A percentile compares a stretch with the other conserved stretches of the same genome.
These are phyloP conservation scores for Epinephelus cyanopodus DNA, from an alignment of 2,113 vertebrate genomes.

Conservation along the genomic window DNA sequence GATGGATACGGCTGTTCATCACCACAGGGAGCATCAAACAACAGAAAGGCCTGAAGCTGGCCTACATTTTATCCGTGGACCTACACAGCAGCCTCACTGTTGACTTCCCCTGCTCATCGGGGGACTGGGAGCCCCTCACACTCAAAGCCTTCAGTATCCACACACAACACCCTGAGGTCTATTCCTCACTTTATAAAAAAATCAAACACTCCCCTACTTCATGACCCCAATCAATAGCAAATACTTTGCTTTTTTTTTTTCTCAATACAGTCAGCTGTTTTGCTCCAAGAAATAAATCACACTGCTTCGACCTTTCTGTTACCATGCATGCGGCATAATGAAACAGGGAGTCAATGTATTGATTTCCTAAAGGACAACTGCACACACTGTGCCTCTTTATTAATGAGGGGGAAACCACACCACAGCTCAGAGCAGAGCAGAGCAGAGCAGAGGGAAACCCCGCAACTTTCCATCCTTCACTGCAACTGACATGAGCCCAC, in stretches of 20 bases:
- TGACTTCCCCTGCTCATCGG: neutral
- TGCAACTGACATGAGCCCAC: neutral
- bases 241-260: neutral
- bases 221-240: neutral
- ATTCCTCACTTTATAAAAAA: neutral
- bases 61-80: neutral
- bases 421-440: neutral
- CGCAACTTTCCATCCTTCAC: slow-evolving; percentile 50
- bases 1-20: neutral
- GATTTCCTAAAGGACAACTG: slow-evolving; percentile 60
- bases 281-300: neutral
- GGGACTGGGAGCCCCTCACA: neutral
- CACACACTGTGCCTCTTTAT: slow-evolving; percentile 1
- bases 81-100: neutral
- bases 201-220: neutral
- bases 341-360: slow-evolving; percentile 50
- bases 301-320: slow-evolving; percentile 6
- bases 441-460: slow-evolving; percentile 67
- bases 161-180: neutral
- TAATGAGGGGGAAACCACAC: slow-evolving; percentile 40
- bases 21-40: neutral
- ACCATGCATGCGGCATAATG: neutral
- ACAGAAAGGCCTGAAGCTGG: slow-evolving; percentile 1
- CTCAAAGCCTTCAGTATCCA: neutral
- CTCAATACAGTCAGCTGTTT: neutral